phyloP scores from a whole-genome alignment of 2,113 vertebrate species.

The Prolemur simus region DNA sequence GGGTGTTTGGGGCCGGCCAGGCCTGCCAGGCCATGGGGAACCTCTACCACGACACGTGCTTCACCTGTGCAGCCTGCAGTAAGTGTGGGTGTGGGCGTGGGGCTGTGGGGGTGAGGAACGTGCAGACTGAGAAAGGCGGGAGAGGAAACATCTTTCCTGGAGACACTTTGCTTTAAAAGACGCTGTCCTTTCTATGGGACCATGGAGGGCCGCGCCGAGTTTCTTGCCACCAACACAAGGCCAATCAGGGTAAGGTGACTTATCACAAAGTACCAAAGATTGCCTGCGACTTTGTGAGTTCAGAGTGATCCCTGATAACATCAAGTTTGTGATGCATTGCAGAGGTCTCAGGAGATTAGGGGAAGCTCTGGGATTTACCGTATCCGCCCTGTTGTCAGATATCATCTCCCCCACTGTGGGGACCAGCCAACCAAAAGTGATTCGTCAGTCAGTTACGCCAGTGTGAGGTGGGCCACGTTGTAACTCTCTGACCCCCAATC shows the following conservation, averaged over 20 bases:
- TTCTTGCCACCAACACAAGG: accelerated
- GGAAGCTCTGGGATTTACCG: accelerated
- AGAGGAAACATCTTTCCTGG: background rate
- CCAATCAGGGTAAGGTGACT: background rate
- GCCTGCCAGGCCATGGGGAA: conserved; percentile 98
- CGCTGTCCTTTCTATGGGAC: too few relatives aligned
- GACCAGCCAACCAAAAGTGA: background rate
- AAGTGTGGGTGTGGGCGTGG: conserved; percentile 79
- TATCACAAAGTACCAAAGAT: background rate
- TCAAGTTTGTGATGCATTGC: background rate
- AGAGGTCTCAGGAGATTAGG: background rate
- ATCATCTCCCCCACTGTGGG: background rate
- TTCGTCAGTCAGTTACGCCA: background rate
- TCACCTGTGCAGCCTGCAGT: conserved; percentile 98
- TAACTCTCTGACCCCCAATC: too few relatives aligned
- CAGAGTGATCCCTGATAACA: background rate
- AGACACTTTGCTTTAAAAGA: too few relatives aligned
- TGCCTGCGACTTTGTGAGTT: background rate
- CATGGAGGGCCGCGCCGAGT: too few relatives aligned
- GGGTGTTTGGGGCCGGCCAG: conserved; percentile 93
- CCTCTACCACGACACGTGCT: conserved; percentile 95
- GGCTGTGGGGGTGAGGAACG: accelerated
- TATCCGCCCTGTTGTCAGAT: accelerated
- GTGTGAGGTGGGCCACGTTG: background rate
- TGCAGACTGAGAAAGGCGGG: accelerated